Conservation (phyloP, 2,797 vertebrate species). For the Lutjanus argentimaculatus region DNA sequence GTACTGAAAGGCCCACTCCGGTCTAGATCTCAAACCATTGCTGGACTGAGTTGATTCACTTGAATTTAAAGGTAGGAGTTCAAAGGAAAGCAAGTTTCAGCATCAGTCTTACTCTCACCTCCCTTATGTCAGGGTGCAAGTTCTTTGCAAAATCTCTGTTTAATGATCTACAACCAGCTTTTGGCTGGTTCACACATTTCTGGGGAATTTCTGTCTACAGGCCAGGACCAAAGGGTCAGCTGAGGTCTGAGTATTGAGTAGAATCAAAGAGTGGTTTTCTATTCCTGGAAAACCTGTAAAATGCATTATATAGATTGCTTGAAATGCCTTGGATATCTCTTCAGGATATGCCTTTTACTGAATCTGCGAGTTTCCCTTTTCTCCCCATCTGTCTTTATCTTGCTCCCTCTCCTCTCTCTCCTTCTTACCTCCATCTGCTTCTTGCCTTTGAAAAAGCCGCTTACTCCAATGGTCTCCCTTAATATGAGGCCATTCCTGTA, state of each 20-base stretch:
- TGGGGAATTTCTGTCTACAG: slow-evolving; percentile 48
- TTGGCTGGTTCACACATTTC: slow-evolving; percentile 55
- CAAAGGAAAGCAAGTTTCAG: slow-evolving; percentile 76
- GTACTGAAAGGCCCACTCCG: slow-evolving; percentile 44
- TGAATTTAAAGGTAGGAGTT: slow-evolving; percentile 73
- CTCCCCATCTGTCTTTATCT: slow-evolving; percentile 39
- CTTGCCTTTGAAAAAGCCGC: slow-evolving; percentile 49
- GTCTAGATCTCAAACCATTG: slow-evolving; percentile 50
- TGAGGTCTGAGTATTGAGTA: slow-evolving; percentile 43
- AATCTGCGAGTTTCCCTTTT: slow-evolving; percentile 36
- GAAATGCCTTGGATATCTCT: slow-evolving; percentile 52
- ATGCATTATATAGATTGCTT: slow-evolving; percentile 51
- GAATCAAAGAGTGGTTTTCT: slow-evolving; percentile 60
- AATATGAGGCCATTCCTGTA: slow-evolving; percentile 47
- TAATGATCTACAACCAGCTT: slow-evolving; percentile 75
- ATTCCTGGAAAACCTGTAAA: slow-evolving; percentile 54
- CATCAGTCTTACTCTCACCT: slow-evolving; percentile 58
- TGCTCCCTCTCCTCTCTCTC: slow-evolving; percentile 17
- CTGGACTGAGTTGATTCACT: slow-evolving; percentile 59
- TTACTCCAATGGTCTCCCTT: slow-evolving; percentile 32
- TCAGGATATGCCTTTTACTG: slow-evolving; percentile 49
- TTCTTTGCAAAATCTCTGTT: slow-evolving; percentile 72
- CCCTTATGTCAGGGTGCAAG: slow-evolving; percentile 51
- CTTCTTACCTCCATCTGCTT: slow-evolving; percentile 37
- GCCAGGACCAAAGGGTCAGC: slow-evolving; percentile 51